phyloP scores from a whole-genome alignment of 2,113 vertebrate species.

The Willisornis vidua region DNA sequence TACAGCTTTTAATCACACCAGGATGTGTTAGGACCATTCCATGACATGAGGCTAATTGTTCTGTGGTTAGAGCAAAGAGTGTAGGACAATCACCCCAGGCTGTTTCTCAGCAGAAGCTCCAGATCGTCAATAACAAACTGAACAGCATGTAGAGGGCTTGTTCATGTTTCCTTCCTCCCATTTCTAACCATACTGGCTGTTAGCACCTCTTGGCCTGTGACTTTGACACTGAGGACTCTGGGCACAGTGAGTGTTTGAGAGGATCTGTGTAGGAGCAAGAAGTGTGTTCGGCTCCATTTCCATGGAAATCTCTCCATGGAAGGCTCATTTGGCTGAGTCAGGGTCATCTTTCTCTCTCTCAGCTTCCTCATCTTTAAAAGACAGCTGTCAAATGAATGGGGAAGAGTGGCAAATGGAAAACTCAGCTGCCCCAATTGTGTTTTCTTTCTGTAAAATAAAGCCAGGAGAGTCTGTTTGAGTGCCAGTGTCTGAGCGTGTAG shows the following conservation, averaged over 20 bases:
- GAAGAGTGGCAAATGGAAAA: neutral
- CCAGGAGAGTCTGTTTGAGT: neutral
- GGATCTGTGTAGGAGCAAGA: neutral
- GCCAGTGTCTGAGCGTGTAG: neutral
- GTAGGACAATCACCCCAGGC: accelerated
- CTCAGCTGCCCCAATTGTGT: neutral
- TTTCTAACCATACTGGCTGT: neutral
- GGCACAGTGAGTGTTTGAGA: neutral
- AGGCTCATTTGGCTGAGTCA: neutral
- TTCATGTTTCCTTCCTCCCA: neutral
- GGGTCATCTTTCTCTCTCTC: neutral
- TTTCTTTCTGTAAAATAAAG: neutral
- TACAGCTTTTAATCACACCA: neutral
- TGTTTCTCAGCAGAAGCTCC: neutral
- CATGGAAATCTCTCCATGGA: neutral
- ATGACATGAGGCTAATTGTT: neutral
- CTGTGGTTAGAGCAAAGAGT: neutral
- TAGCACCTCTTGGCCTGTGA: neutral
- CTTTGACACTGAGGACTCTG: neutral
- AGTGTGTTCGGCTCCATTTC: neutral
- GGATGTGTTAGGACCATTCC: accelerated
- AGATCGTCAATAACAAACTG: neutral
- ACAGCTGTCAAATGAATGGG: neutral
- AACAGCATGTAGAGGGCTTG: accelerated
- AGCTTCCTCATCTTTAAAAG: neutral